A percentile compares a stretch with the other conserved stretches of the same genome.
phyloP scores from a whole-genome alignment of 2,797 vertebrate genomes.

The Pempheris klunzingeri region DNA sequence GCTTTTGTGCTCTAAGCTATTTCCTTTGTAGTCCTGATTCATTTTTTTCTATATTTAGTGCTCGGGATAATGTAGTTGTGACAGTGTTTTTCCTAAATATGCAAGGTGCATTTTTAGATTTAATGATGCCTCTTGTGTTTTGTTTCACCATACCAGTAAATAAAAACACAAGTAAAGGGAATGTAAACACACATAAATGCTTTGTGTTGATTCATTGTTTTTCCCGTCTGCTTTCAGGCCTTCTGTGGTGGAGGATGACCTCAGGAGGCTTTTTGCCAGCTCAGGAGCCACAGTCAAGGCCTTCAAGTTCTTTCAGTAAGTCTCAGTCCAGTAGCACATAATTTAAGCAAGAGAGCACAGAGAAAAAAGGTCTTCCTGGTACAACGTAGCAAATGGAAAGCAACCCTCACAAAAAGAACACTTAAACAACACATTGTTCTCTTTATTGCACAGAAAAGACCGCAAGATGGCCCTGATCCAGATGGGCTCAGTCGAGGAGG shows the following conservation, averaged over 20 bases:
- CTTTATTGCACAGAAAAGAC: slow-evolving; percentile 88
- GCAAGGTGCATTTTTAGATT: slow-evolving; percentile 18
- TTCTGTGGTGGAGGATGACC: slow-evolving; percentile 93
- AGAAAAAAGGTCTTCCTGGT: neutral
- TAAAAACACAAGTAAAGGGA: slow-evolving; percentile 8
- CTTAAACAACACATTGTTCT: slow-evolving; percentile 4
- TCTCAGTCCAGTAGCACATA: slow-evolving; percentile 16
- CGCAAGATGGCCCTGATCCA: slow-evolving; percentile 99
- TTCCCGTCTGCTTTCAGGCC: slow-evolving; percentile 81
- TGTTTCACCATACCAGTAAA: slow-evolving; percentile 12
- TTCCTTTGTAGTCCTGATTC: slow-evolving; percentile 37
- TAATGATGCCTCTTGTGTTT: slow-evolving; percentile 16
- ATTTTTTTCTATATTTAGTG: slow-evolving; percentile 17
- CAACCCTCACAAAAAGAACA: neutral
- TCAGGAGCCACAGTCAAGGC: slow-evolving; percentile 94
- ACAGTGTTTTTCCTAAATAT: slow-evolving; percentile 35
- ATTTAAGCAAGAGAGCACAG: neutral
- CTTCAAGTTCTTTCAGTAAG: slow-evolving; percentile 99
- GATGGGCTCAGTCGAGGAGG: slow-evolving; percentile 96
- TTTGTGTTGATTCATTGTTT: slow-evolving; percentile 9
- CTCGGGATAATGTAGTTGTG: slow-evolving; percentile 15
- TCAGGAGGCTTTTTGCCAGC: slow-evolving; percentile 92
- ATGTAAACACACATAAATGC: neutral
- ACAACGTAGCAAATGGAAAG: neutral
- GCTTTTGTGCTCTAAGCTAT: slow-evolving; percentile 16